Percentiles rank a stretch among this genome's conserved stretches.
Conservation (phyloP, 2,113 vertebrate genomes). For the Pao palembangensis region DNA sequence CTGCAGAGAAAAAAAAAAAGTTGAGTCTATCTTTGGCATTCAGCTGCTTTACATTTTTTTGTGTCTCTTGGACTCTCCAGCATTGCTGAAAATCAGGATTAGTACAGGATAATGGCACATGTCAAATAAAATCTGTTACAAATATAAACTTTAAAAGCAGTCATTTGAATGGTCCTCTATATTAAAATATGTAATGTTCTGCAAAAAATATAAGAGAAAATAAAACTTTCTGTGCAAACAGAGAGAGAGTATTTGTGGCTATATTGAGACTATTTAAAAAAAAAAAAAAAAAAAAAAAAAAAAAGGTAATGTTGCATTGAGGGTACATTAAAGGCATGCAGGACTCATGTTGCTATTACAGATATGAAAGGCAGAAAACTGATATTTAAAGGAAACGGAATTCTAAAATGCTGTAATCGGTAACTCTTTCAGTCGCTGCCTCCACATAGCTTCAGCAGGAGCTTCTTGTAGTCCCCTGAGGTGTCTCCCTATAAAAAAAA, state of each 20-base stretch:
- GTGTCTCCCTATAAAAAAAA: slow-evolving; percentile 83
- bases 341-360: slow-evolving; percentile 27
- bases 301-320: slow-evolving; percentile 30
- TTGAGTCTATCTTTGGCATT: slow-evolving; percentile 36
- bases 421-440: slow-evolving; percentile 82
- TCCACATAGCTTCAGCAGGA: slow-evolving; percentile 93
- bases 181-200: slow-evolving; percentile 15
- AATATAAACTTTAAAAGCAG: slow-evolving; percentile 3
- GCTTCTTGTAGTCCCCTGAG: slow-evolving; percentile 95
- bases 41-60: slow-evolving; percentile 21
- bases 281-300: too few species aligned
- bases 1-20: slow-evolving; percentile 17
- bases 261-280: slow-evolving; percentile 8
- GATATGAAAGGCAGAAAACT: slow-evolving; percentile 11
- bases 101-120: slow-evolving; percentile 28
- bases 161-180: slow-evolving; percentile 13
- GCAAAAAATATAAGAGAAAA: slow-evolving; percentile 39
- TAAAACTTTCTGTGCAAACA: slow-evolving; percentile 22
- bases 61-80: slow-evolving; percentile 11
- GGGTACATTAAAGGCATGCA: slow-evolving; percentile 53
- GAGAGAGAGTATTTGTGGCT: slow-evolving; percentile 7
- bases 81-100: slow-evolving; percentile 12
- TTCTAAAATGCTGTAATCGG: not conserved
- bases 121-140: slow-evolving; percentile 29
- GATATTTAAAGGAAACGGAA: slow-evolving; percentile 15